Base-by-base conservation (phyloP, 2,113 vertebrate species). In the Pungitius pungitius region DNA sequence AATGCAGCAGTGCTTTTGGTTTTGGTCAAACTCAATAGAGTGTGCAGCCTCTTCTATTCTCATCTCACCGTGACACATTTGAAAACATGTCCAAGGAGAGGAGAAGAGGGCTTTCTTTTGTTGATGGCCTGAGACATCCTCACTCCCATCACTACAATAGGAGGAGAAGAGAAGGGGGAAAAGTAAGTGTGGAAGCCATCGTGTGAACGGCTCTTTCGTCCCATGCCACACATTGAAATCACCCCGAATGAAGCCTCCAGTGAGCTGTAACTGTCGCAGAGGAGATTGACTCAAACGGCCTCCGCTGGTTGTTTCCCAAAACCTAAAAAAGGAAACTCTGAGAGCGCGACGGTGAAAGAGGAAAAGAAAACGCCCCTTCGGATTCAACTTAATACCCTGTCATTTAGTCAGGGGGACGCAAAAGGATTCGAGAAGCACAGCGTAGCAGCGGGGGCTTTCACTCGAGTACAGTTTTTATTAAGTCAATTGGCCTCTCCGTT, bases 191-290 rank as follows among this genome's bases (percentile, higher is more conserved):
- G 82, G 75, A 82, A 84, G 60, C 68, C 73, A 63, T 73, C 84
- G 80, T 81, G 51, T 24, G 64, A 60, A 75, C 47, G 51, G n/a
- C 68, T 75, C 76, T 87, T 74, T 61, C n/a, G 78, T 86, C 88
- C 81, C 69, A 49, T 74, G 75, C 78, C 74, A 57, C 73, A 76
- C 62, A 73, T 86, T 79, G 71, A 81, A 86, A 88, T 82, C 73
- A 56, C 68, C 80, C 73, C 56, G 66, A 80, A 85, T 87, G 85
- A 61, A 72, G 73, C 71, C 66, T 74, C 84, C 87, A 88, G 64
- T 81, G 87, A 83, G 87, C 89, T 87, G 85, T 88, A 83, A 81
- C 89, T 75, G 63, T 61, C n/a, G 79, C 6, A 40, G 68, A 77
- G 40, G 61, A 78, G 73, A 73, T 75, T 76, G 78, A 67, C 68